phyloP scores from a whole-genome alignment of 2,113 vertebrate genomes.

The Merops nubicus region DNA sequence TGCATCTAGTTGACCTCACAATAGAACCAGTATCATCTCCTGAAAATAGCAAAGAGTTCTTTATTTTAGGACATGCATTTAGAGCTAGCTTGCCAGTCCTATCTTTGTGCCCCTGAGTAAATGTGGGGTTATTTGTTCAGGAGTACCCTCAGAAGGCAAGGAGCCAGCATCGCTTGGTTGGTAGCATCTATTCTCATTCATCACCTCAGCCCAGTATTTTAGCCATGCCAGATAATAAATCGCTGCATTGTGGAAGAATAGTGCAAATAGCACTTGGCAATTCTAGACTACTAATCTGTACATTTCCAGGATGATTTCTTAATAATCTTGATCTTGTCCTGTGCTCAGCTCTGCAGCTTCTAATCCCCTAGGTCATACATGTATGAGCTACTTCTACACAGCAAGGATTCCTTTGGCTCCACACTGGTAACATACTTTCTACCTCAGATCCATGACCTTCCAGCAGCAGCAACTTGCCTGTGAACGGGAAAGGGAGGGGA shows the following conservation, averaged over 20 bases:
- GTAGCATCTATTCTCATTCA: background rate
- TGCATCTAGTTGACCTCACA: background rate
- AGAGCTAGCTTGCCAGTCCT: background rate
- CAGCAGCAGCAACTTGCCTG: background rate
- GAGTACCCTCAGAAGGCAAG: background rate
- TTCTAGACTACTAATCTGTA: background rate
- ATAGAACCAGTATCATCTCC: background rate
- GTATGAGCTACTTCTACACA: background rate
- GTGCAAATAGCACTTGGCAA: background rate
- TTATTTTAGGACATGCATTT: background rate
- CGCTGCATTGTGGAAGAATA: background rate
- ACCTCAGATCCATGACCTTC: background rate
- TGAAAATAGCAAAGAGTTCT: background rate
- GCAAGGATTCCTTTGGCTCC: background rate
- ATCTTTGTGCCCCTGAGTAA: background rate
- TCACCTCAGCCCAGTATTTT: background rate
- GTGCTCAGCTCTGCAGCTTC: background rate
- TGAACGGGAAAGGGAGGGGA: background rate
- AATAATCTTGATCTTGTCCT: too few relatives aligned
- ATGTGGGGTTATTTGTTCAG: background rate
- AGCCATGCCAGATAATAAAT: background rate
- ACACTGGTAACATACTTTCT: background rate
- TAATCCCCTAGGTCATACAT: background rate
- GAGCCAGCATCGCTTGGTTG: background rate
- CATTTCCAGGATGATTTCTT: background rate